Evolutionary conservation across 2,888 invertebrate genomes (phyloP).

Genomic region (Dolichomitus sp.): DNA sequence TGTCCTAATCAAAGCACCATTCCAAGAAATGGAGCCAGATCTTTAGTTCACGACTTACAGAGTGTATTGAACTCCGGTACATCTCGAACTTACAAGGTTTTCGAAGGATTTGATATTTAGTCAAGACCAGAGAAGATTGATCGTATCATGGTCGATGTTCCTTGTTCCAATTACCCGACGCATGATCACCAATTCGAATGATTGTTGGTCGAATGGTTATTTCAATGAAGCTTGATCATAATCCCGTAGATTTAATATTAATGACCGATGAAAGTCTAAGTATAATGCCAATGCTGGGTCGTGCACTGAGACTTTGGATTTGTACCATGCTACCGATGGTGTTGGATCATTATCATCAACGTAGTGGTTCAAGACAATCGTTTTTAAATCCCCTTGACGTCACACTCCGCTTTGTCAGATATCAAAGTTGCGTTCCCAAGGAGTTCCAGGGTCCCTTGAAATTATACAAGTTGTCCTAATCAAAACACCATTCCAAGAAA

Average conservation of each 20-base stretch:
- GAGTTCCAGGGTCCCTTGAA: neutral
- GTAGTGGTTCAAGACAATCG: slow-evolving; percentile 1
- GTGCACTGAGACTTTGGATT: too few species aligned
- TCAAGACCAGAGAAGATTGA: neutral
- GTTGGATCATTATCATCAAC: too few species aligned
- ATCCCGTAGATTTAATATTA: too few species aligned
- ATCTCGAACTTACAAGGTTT: slow-evolving; percentile 2
- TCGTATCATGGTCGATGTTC: neutral
- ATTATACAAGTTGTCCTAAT: neutral
- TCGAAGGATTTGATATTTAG: neutral
- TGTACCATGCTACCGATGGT: too few species aligned
- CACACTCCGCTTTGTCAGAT: neutral
- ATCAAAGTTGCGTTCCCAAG: slow-evolving; percentile 4
- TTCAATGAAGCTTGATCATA: too few species aligned
- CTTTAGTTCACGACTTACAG: neutral
- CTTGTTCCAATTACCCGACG: neutral
- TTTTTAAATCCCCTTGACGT: neutral
- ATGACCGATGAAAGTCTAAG: too few species aligned
- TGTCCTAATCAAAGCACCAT: neutral
- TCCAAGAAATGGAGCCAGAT: slow-evolving; percentile 4
- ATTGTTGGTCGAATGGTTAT: too few species aligned
- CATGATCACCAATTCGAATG: too few species aligned
- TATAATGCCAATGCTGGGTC: too few species aligned
- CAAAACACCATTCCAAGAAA: neutral
- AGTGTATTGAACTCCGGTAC: slow-evolving; percentile 4